phyloP scores from a whole-genome alignment of 2,797 vertebrate genomes.

The Setipinna tenuifilis region DNA sequence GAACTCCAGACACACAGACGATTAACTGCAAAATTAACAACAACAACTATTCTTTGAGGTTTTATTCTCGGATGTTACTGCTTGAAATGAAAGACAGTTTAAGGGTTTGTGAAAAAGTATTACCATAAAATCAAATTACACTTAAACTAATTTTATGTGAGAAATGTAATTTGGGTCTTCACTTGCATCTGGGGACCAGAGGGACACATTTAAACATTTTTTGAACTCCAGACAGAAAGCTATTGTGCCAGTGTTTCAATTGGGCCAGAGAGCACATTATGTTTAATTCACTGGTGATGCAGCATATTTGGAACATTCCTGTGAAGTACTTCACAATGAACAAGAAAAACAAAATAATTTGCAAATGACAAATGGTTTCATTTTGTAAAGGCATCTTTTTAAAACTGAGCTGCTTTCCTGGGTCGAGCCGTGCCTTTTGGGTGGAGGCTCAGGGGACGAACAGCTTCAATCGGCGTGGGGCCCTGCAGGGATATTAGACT shows the following conservation, averaged over 20 bases:
- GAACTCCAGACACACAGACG: not conserved
- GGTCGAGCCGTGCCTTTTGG: not conserved
- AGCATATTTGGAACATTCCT: not conserved
- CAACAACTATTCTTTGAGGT: not conserved
- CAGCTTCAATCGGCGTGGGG: conserved; percentile 15
- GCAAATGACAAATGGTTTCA: not conserved
- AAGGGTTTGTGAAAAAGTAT: not conserved
- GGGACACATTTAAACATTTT: not conserved
- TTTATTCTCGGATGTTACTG: conserved; percentile 3
- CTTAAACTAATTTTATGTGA: not conserved
- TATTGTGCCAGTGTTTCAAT: not conserved
- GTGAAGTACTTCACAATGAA: not conserved
- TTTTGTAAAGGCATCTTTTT: not conserved
- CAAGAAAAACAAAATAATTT: not conserved
- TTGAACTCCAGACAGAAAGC: not conserved
- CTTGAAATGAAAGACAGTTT: not conserved
- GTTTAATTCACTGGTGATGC: not conserved
- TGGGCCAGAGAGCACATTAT: not conserved
- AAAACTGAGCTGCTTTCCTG: not conserved
- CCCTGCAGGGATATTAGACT: conserved; percentile 29
- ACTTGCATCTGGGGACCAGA: not conserved
- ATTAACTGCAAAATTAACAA: not conserved
- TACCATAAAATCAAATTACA: not conserved
- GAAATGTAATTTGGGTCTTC: not conserved
- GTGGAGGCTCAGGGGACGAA: conserved; percentile 28